Conservation (phyloP, 2,888 invertebrate species). For the Melieria omissa region DNA sequence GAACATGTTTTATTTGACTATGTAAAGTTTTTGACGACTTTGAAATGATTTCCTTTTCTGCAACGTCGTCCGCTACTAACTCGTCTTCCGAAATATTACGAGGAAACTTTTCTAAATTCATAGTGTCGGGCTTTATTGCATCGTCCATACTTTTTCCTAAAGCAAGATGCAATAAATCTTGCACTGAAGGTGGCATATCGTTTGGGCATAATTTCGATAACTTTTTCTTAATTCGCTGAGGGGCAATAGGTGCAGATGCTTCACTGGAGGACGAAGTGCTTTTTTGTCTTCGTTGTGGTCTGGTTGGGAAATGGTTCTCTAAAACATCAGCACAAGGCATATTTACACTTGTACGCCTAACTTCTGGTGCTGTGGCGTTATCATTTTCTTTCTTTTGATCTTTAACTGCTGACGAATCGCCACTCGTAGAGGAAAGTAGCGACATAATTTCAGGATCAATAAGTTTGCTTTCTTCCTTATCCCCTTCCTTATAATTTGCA, state of each 20-base stretch:
- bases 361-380: not conserved
- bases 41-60: not conserved
- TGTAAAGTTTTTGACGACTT: too few species aligned
- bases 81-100: constrained; percentile 48
- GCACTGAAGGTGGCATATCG: constrained; percentile 63
- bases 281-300: constrained; percentile 57
- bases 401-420: too few species aligned
- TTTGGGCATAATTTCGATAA: constrained; percentile 57
- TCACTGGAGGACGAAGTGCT: constrained; percentile 62
- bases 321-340: not conserved
- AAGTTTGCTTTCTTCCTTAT: not conserved
- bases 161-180: constrained; percentile 54
- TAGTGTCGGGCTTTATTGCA: constrained; percentile 1
- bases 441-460: too few species aligned
- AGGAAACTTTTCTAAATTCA: constrained; percentile 50
- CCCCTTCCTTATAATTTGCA: too few species aligned
- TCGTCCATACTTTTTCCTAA: constrained; percentile 21
- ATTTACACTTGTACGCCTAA: not conserved
- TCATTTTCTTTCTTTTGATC: too few species aligned
- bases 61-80: constrained; percentile 32
- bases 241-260: constrained; percentile 52
- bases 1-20: too few species aligned
- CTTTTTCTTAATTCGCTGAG: constrained; percentile 56
- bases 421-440: too few species aligned
- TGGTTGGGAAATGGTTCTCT: constrained; percentile 54